A percentile compares a stretch with the other conserved stretches of the same genome.
Evolutionary conservation across 2,113 vertebrate species (phyloP).

Genomic region (Callospermophilus lateralis): DNA sequence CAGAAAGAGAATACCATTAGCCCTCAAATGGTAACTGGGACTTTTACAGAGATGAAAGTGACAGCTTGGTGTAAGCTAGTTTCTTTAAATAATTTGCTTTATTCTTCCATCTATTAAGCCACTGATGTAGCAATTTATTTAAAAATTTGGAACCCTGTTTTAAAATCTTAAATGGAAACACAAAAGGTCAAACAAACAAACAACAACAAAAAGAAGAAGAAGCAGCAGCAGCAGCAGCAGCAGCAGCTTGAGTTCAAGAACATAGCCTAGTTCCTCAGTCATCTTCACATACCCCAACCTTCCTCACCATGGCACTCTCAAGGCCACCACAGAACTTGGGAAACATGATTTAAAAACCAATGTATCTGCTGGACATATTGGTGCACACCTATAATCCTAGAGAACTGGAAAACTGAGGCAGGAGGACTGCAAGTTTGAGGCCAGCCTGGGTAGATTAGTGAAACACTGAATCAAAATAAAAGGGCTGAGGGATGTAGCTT

Average conservation of each 20-base stretch:
- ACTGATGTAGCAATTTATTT: conserved; percentile 1
- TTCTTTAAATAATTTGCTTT: background rate
- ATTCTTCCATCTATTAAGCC: background rate
- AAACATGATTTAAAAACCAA: conserved; percentile 32
- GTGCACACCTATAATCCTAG: too few species aligned
- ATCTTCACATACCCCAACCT: background rate
- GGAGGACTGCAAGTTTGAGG: too few species aligned
- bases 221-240: too few species aligned
- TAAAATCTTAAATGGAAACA: background rate
- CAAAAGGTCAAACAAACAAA: conserved; percentile 10
- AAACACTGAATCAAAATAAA: too few species aligned
- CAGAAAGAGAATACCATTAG: background rate
- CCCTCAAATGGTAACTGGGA: background rate
- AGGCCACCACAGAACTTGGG: background rate
- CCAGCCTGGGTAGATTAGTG: too few species aligned
- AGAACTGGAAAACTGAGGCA: too few species aligned
- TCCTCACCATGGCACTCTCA: background rate
- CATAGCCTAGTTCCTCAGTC: background rate
- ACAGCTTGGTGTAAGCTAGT: background rate
- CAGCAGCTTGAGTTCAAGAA: background rate
- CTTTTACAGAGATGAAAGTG: background rate
- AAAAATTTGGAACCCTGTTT: background rate
- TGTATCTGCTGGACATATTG: background rate
- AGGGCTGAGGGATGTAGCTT: too few species aligned
- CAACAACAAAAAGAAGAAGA: background rate